Conservation (phyloP, 2,797 vertebrate genomes). For the Phrynocephalus forsythii region DNA sequence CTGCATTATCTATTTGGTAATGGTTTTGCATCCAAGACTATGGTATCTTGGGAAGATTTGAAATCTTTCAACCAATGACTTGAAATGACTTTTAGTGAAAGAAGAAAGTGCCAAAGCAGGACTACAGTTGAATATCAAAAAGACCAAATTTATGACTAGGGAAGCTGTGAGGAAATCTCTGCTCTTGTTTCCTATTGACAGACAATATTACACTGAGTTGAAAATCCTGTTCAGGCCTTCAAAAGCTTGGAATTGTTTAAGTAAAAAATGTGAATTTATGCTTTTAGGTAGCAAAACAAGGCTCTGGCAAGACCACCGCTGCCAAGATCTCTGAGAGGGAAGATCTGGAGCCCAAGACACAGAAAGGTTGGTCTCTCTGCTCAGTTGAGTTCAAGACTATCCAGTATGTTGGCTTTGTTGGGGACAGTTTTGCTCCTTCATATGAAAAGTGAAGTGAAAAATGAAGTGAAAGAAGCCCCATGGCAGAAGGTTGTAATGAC, state of each 20-base stretch:
- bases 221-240: background rate
- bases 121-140: too few relatives aligned
- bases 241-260: background rate
- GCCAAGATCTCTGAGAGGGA: constrained; percentile 28
- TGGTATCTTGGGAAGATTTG: too few relatives aligned
- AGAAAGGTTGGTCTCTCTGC: constrained; percentile 66
- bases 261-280: constrained; percentile 27
- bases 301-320: constrained; percentile 48
- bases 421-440: background rate
- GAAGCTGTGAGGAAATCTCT: background rate
- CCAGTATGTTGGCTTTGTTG: background rate
- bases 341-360: constrained; percentile 42
- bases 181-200: background rate
- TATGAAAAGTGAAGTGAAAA: background rate
- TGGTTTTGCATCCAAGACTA: too few relatives aligned
- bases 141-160: too few relatives aligned
- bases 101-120: too few relatives aligned
- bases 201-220: background rate
- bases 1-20: too few relatives aligned
- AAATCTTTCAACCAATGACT: too few relatives aligned
- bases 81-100: too few relatives aligned
- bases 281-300: constrained; percentile 69
- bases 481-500: background rate
- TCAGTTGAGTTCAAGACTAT: fast-evolving
- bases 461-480: too few relatives aligned